Conservation (phyloP, 2,797 vertebrate genomes). For the Hipposideros larvatus region DNA sequence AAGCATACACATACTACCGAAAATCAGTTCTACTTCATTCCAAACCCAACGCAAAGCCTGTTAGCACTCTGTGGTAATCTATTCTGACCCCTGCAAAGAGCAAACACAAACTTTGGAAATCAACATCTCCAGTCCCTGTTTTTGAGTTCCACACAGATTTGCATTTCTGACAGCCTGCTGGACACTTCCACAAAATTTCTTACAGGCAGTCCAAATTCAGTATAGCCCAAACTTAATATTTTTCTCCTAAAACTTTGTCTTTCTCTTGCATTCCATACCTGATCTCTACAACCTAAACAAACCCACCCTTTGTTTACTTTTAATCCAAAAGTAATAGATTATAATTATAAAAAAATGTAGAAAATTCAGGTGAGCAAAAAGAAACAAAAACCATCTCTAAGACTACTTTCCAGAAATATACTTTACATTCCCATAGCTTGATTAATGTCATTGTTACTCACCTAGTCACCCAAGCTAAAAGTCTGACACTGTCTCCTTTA, state of each 20-base stretch:
- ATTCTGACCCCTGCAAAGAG: background rate
- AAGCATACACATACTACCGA: background rate
- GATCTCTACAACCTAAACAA: slow-evolving; percentile 23
- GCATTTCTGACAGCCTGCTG: slow-evolving; percentile 34
- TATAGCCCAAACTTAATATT: slow-evolving; percentile 13
- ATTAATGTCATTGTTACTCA: slow-evolving; percentile 17
- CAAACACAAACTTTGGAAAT: slow-evolving; percentile 43
- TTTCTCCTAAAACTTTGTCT: slow-evolving; percentile 45
- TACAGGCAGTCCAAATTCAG: background rate
- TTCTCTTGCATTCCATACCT: slow-evolving; percentile 8
- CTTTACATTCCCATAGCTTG: slow-evolving; percentile 24
- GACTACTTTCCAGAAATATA: slow-evolving; percentile 31
- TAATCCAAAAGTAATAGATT: slow-evolving; percentile 36
- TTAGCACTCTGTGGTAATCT: background rate
- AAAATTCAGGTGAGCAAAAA: slow-evolving; percentile 24
- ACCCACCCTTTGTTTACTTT: slow-evolving; percentile 23
- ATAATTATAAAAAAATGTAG: background rate
- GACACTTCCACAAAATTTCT: background rate
- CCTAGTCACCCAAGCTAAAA: slow-evolving; percentile 27
- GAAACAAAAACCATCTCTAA: slow-evolving; percentile 21
- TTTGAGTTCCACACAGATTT: slow-evolving; percentile 48
- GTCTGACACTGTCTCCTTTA: slow-evolving; percentile 41
- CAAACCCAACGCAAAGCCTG: slow-evolving; percentile 14
- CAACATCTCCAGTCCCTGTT: slow-evolving; percentile 25
- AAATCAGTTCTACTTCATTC: slow-evolving; percentile 61